phyloP scores from a whole-genome alignment of 2,888 invertebrate genomes.

The Agelastica alni region DNA sequence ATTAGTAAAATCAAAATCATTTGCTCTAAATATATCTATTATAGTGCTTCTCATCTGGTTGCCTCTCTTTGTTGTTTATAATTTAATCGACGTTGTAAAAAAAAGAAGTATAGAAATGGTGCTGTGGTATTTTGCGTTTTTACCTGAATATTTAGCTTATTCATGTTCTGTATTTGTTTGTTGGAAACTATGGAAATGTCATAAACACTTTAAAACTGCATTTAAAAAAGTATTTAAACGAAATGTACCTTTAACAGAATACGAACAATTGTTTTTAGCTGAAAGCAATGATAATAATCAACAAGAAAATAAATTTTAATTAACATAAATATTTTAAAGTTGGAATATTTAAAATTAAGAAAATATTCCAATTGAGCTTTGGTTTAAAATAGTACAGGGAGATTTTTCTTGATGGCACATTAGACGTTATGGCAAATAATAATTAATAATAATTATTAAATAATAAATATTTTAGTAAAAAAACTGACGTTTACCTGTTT shows the following conservation, averaged over 20 bases:
- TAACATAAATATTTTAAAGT: too few relatives aligned
- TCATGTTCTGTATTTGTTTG: slow-evolving; percentile 20
- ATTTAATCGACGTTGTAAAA: slow-evolving; percentile 25
- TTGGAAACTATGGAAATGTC: slow-evolving; percentile 26
- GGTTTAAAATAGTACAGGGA: too few relatives aligned
- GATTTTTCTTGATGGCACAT: too few relatives aligned
- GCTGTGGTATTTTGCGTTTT: slow-evolving; percentile 31
- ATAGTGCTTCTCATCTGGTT: slow-evolving; percentile 25
- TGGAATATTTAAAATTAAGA: too few relatives aligned
- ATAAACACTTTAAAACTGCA: slow-evolving; percentile 28
- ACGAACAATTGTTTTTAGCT: slow-evolving; percentile 25
- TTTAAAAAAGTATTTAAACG: slow-evolving; percentile 27
- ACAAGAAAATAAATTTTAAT: too few relatives aligned
- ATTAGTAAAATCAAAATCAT: slow-evolving; percentile 13
- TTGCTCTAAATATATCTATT: slow-evolving; percentile 22
- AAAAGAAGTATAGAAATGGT: slow-evolving; percentile 18
- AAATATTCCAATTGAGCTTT: too few relatives aligned
- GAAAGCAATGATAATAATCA: slow-evolving; percentile 10
- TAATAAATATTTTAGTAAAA: too few relatives aligned
- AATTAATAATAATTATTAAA: too few relatives aligned
- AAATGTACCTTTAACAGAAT: slow-evolving; percentile 20
- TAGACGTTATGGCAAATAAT: too few relatives aligned
- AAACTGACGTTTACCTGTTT: too few relatives aligned
- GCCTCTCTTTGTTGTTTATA: slow-evolving; percentile 29
- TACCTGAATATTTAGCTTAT: slow-evolving; percentile 33